These are phyloP conservation scores for Sorex maritimensis DNA, from an alignment of 2,797 vertebrate species.

Conservation along the genomic window DNA sequence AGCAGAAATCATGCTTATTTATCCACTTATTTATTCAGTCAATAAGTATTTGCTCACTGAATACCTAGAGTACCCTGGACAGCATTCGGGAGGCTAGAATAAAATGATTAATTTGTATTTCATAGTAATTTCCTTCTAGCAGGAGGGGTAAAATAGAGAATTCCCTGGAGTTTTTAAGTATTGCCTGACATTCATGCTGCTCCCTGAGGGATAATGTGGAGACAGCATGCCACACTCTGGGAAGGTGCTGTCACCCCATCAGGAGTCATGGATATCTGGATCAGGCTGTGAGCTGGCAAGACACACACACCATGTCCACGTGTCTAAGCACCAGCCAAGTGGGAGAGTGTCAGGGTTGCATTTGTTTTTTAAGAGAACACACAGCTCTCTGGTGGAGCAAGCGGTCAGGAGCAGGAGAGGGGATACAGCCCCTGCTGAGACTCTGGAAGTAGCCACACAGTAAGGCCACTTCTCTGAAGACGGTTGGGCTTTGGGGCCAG, in stretches of 20 bases:
- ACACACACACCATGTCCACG: background rate
- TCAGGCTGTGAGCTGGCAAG: background rate
- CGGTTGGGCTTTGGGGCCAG: background rate
- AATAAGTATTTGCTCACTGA: background rate
- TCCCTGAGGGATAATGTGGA: background rate
- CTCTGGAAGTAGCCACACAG: no score
- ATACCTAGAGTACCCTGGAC: background rate
- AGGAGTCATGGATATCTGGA: background rate
- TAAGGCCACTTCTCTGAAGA: background rate
- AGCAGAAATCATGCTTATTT: background rate
- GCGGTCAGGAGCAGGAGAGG: no score
- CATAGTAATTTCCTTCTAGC: background rate
- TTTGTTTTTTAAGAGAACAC: background rate
- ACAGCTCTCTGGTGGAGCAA: background rate
- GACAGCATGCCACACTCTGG: background rate
- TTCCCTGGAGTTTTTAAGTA: background rate
- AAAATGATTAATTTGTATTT: background rate
- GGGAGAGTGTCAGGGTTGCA: background rate
- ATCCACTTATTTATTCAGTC: background rate
- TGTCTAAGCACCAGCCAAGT: background rate
- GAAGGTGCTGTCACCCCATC: background rate
- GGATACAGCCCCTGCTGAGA: no score
- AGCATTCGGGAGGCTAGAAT: background rate
- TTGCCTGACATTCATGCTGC: background rate
- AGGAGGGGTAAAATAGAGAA: background rate